These are phyloP conservation scores for Hydrozoanthus gracilis DNA, from an alignment of 92 coral and sea anemone species.

Conservation along the genomic window DNA sequence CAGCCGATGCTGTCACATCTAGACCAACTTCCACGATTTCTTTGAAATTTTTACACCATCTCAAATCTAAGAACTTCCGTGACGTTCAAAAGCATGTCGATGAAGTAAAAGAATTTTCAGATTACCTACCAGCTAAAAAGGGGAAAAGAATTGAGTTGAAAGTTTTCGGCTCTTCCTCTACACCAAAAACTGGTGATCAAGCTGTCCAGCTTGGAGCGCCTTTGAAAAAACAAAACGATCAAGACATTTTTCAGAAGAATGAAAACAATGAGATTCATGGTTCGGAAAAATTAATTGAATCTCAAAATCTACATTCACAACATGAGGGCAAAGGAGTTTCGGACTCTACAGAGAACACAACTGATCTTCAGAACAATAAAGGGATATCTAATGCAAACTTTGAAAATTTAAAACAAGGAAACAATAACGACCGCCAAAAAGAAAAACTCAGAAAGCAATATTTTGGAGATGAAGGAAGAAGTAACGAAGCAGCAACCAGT, in stretches of 20 bases:
- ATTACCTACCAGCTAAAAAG: not conserved
- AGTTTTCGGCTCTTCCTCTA: not conserved
- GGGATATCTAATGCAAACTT: not conserved
- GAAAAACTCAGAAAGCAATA: not conserved
- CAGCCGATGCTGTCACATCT: not conserved
- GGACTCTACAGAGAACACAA: not conserved
- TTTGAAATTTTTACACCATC: not conserved
- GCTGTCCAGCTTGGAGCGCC: conserved; percentile 3
- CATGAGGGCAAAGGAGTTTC: not conserved
- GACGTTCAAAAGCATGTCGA: not conserved
- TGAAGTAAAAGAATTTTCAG: not conserved
- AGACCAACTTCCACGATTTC: conserved; percentile 13
- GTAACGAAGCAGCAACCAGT: not conserved
- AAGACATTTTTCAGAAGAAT: not conserved
- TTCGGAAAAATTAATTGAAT: not conserved
- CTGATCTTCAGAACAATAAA: not conserved
- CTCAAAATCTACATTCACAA: not conserved
- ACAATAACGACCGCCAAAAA: not conserved
- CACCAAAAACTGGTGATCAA: not conserved
- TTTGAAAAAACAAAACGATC: not conserved
- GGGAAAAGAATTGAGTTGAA: conserved; percentile 12
- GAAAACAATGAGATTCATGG: not conserved
- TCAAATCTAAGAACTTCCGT: not conserved
- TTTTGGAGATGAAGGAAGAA: not conserved
- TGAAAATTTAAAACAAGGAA: not conserved